These are phyloP conservation scores for Drosophila nebulosa DNA, from an alignment of 1,140 invertebrate species.

Conservation along the genomic window DNA sequence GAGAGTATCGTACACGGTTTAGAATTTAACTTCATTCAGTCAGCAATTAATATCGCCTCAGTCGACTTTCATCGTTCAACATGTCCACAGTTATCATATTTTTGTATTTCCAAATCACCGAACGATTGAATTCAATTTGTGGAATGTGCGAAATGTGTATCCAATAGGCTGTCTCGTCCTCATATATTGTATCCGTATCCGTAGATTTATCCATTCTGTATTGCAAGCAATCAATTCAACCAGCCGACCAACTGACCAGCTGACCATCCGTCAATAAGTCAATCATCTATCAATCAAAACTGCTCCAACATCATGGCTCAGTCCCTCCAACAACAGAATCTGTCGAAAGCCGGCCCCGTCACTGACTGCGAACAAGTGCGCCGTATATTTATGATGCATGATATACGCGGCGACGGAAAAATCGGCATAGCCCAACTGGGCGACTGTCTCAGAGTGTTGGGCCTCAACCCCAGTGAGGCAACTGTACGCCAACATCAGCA, in stretches of 20 bases:
- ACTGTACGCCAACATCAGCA: constrained; percentile 79
- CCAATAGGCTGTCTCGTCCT: constrained; percentile 5
- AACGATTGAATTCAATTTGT: constrained; percentile 24
- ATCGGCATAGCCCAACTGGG: constrained; percentile 51
- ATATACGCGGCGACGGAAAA: constrained; percentile 43
- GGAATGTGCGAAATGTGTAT: constrained; percentile 31
- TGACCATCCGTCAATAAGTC: constrained; percentile 2
- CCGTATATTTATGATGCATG: constrained; percentile 30
- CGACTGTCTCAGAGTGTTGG: constrained; percentile 74
- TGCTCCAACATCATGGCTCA: neutral
- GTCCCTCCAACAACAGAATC: neutral
- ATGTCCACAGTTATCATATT: constrained; percentile 49
- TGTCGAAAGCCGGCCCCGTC: neutral
- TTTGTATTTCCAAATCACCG: constrained; percentile 44
- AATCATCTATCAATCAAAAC: constrained; percentile 18
- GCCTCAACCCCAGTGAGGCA: constrained; percentile 79
- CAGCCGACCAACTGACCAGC: neutral
- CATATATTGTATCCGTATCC: neutral
- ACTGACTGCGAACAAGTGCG: constrained; percentile 24
- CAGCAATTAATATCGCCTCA: constrained; percentile 12
- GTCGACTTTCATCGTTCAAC: constrained; percentile 53
- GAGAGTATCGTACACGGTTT: neutral
- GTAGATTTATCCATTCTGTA: neutral
- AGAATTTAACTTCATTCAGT: neutral
- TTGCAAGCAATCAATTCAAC: constrained; percentile 1